Percentiles rank a stretch among this genome's conserved stretches.
phyloP scores from a whole-genome alignment of 2,113 vertebrate species.

The Poeciliopsis retropinna region DNA sequence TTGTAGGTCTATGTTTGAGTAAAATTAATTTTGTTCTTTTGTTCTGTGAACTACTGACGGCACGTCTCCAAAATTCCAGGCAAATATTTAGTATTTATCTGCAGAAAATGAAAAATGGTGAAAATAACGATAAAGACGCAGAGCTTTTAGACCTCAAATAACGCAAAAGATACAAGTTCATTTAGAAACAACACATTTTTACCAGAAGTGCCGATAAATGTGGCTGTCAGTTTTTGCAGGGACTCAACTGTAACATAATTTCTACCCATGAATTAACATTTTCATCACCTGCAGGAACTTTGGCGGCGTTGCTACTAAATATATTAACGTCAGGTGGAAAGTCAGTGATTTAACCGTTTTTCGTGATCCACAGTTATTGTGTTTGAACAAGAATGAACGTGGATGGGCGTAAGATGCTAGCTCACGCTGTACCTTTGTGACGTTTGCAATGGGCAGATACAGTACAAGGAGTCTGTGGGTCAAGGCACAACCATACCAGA shows the following conservation, averaged over 20 bases:
- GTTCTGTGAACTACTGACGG: no score
- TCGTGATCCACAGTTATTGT: neutral
- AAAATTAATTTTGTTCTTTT: no score
- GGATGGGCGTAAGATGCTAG: constrained; percentile 11
- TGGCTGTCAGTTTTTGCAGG: neutral
- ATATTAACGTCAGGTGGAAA: neutral
- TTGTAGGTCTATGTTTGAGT: no score
- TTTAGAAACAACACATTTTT: no score
- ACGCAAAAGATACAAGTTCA: no score
- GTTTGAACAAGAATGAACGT: neutral
- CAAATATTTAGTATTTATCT: no score
- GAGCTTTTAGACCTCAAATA: no score
- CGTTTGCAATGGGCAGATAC: constrained; percentile 81
- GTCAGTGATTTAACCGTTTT: neutral
- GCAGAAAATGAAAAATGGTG: no score
- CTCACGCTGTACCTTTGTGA: constrained; percentile 46
- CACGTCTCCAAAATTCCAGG: no score
- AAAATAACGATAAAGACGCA: no score
- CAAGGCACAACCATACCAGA: constrained; percentile 94
- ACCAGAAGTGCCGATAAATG: neutral
- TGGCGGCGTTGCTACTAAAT: neutral
- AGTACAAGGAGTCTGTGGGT: constrained; percentile 93
- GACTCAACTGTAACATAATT: neutral
- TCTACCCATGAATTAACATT: neutral
- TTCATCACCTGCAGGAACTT: neutral